Percentiles rank a stretch among this genome's conserved stretches.
Evolutionary conservation across 2,888 invertebrate species (phyloP).

Genomic region (Sabatieria punctata): DNA sequence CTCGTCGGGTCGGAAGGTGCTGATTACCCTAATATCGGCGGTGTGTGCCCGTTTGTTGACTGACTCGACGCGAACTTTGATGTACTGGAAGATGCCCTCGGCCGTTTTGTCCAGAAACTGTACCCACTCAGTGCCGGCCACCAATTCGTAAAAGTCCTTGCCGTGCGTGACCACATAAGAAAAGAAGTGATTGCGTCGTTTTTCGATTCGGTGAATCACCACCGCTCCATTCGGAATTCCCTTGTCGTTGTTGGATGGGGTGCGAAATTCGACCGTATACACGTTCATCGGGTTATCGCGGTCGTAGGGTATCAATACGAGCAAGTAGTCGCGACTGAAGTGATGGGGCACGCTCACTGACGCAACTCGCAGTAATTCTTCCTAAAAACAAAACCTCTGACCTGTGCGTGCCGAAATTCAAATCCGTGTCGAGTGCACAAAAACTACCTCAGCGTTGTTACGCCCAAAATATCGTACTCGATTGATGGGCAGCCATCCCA

Average conservation of each 20-base stretch:
- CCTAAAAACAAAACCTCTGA: too few species aligned
- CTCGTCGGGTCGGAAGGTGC: constrained; percentile 14
- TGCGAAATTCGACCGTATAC: constrained; percentile 24
- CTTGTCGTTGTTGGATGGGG: constrained; percentile 18
- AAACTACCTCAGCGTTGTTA: constrained; percentile 2
- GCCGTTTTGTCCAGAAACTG: constrained; percentile 15
- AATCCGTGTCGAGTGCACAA: background rate
- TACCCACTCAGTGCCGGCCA: constrained; percentile 24
- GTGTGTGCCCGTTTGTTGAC: constrained; percentile 12
- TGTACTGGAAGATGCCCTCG: constrained; percentile 12
- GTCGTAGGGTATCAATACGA: constrained; percentile 23
- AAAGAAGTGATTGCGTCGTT: constrained; percentile 16
- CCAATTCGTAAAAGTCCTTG: constrained; percentile 19
- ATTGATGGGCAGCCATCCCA: constrained; percentile 27
- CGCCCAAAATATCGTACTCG: constrained; percentile 23
- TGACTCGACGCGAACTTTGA: constrained; percentile 14
- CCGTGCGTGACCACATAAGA: constrained; percentile 22
- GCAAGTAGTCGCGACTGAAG: constrained; percentile 17
- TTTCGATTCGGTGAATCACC: constrained; percentile 21
- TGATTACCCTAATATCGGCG: constrained; percentile 13
- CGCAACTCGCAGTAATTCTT: constrained; percentile 17
- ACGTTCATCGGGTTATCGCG: constrained; percentile 23
- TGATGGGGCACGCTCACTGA: constrained; percentile 21
- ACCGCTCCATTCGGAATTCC: constrained; percentile 17
- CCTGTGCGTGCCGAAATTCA: too few species aligned